These are phyloP conservation scores for Anguilla anguilla DNA, from an alignment of 2,797 vertebrate species.

Conservation along the genomic window DNA sequence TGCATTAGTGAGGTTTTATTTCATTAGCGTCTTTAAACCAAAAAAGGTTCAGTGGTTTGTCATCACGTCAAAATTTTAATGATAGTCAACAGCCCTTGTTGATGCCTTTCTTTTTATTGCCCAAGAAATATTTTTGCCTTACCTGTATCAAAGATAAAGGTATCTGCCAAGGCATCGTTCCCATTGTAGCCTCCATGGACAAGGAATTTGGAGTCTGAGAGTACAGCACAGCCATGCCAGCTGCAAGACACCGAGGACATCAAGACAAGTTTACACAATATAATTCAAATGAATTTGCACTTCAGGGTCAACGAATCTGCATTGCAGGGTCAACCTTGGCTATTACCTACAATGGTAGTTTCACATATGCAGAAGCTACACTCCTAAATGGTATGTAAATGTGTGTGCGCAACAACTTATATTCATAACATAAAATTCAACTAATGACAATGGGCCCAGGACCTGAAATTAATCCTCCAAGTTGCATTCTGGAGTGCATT, in stretches of 20 bases:
- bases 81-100: background rate
- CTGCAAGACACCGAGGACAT: constrained; percentile 50
- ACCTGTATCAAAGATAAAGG: constrained; percentile 78
- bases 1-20: no score
- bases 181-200: constrained; percentile 81
- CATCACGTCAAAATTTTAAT: no score
- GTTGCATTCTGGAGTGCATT: background rate
- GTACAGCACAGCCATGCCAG: constrained; percentile 76
- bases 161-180: constrained; percentile 71
- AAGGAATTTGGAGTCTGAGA: constrained; percentile 75
- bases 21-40: no score
- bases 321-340: background rate
- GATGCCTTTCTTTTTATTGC: background rate
- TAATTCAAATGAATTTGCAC: background rate
- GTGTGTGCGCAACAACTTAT: background rate
- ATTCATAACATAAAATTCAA: background rate
- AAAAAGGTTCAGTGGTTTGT: no score
- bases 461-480: background rate
- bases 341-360: background rate
- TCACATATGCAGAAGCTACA: background rate
- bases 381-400: background rate
- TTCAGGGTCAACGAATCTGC: background rate
- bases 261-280: background rate
- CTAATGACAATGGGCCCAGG: background rate
- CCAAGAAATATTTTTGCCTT: constrained; percentile 30